A percentile compares a stretch with the other conserved stretches of the same genome.
phyloP scores from a whole-genome alignment of 1,140 invertebrate species.

The Tetragonula clypearis region DNA sequence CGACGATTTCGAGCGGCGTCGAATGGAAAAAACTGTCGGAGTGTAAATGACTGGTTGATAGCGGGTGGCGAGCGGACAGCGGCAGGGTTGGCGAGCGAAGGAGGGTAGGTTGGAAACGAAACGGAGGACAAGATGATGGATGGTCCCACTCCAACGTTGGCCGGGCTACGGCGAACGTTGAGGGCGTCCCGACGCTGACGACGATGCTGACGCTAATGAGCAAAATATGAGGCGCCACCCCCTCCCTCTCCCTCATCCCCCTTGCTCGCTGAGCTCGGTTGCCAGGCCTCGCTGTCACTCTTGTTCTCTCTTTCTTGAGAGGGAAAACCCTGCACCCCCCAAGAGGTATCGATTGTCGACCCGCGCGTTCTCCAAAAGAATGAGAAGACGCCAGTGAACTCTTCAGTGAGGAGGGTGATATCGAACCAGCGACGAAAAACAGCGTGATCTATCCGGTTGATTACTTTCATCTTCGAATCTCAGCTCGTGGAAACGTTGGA shows the following conservation, averaged over 20 bases:
- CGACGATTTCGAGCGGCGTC: too few relatives aligned
- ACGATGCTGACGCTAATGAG: conserved; percentile 81
- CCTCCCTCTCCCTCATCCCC: conserved; percentile 16
- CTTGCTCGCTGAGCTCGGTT: conserved; percentile 29
- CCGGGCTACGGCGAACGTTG: conserved; percentile 67
- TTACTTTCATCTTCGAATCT: conserved; percentile 43
- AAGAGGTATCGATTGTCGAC: conserved; percentile 77
- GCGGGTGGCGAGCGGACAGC: conserved; percentile 13
- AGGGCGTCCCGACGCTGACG: conserved; percentile 78
- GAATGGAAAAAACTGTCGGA: not conserved
- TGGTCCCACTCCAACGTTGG: conserved; percentile 73
- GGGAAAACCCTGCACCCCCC: conserved; percentile 30
- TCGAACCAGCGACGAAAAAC: conserved; percentile 55
- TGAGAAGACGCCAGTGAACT: conserved; percentile 44
- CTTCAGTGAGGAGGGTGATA: too few relatives aligned
- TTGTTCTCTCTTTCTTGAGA: conserved; percentile 41
- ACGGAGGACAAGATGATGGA: conserved; percentile 80
- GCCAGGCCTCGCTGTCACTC: conserved; percentile 33
- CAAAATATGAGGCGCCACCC: conserved; percentile 81
- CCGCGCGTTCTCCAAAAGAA: conserved; percentile 60
- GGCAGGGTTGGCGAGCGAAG: conserved; percentile 25
- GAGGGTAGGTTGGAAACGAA: conserved; percentile 66
- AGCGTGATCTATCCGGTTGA: conserved; percentile 61
- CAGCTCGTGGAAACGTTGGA: not conserved
- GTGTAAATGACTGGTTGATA: conserved; percentile 48